Base-by-base conservation (phyloP, 1,140 invertebrate genomes). In the Drosophila albomicans region DNA sequence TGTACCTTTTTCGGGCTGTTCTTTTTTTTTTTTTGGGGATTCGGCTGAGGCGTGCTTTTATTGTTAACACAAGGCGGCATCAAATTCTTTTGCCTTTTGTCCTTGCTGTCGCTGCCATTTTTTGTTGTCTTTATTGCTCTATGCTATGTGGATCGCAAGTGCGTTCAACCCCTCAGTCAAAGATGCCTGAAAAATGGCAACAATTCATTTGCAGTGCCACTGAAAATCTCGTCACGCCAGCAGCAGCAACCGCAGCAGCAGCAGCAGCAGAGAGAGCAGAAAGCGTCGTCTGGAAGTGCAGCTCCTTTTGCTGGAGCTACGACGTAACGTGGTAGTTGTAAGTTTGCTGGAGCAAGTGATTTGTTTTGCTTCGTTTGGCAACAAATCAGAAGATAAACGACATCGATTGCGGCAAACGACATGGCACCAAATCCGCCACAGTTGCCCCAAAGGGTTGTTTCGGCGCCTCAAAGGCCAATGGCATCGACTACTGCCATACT, bases 381-480 rank as follows among this genome's bases (percentile, higher is more conserved):
- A 88, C 84, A 88, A 88, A 88, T 88, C 84, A 88, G 85, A 88
- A 88, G 84, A 88, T 88, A 88, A 88, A 88, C 84, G 84, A 89
- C 84, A 85, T 89, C 85, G 85, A 88, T 88, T 88, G 84, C 56
- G 85, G 74, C 80, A 74, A 89, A 81, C 78, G 84, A 88, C 84
- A 89, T 72, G 77, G 70, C 49, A 41, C 35, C 7, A 54, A 11
- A 28, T 5, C 25, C 46, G 32, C 15, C 20, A n/a, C 45, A 43
- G 15, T 32, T 61, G 15, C 67, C 62, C 43, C 28, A 52, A 79
- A 73, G 76, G 62, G 62, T 87, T 82, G 61, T 30, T 25, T 32
- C 45, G 43, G 49, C 51, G 46, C 41, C 38, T 48, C 15, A 38
- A 54, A 61, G 35, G 70, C 30, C 46, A 61, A 51, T 49, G 65